These are phyloP conservation scores for Hydrophis major DNA, from an alignment of 2,797 vertebrate genomes.

Conservation along the genomic window DNA sequence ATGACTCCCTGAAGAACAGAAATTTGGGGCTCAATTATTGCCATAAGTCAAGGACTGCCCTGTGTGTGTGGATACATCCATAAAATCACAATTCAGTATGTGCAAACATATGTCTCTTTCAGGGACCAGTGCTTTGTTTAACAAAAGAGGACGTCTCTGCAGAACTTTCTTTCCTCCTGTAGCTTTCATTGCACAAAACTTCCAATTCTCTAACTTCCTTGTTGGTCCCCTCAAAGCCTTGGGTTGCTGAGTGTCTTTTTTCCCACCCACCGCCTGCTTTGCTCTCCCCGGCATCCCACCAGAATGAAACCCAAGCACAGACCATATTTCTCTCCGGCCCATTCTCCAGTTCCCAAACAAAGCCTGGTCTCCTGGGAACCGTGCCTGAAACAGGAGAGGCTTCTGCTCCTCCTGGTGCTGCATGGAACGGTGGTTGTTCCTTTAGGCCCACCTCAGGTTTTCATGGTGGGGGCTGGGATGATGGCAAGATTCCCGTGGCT, in stretches of 20 bases:
- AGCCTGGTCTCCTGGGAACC: slow-evolving; percentile 54
- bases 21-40: not conserved
- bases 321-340: slow-evolving; percentile 60
- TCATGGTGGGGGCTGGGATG: slow-evolving; percentile 13
- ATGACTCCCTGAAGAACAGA: not conserved
- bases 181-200: not conserved
- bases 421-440: not conserved
- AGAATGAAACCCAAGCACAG: slow-evolving; percentile 64
- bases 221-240: not conserved
- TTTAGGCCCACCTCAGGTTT: slow-evolving; percentile 24
- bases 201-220: not conserved
- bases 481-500: not conserved
- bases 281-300: slow-evolving; percentile 65
- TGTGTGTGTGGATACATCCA: no score
- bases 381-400: slow-evolving; percentile 47
- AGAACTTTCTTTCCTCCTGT: not conserved
- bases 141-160: not conserved
- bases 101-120: not conserved
- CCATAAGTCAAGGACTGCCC: not conserved
- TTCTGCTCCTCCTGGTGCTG: not conserved
- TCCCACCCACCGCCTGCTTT: not conserved
- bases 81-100: not conserved
- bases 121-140: not conserved
- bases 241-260: not conserved
- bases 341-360: slow-evolving; percentile 62